A percentile compares a stretch with the other conserved stretches of the same genome.
phyloP scores from a whole-genome alignment of 2,113 vertebrate genomes.

The Melospiza melodia region DNA sequence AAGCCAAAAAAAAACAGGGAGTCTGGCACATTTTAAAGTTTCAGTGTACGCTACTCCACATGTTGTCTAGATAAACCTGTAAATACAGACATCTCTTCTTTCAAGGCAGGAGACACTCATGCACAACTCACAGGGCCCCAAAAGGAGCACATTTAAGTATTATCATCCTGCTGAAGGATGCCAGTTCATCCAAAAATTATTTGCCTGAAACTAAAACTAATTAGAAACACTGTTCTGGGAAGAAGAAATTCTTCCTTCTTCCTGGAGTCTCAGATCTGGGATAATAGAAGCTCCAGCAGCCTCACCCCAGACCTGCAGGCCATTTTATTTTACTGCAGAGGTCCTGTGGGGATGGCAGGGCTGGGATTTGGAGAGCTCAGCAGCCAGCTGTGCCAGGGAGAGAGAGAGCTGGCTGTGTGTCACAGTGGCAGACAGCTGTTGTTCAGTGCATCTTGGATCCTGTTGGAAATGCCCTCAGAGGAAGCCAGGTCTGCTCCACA shows the following conservation, averaged over 20 bases:
- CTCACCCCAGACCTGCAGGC: conserved; percentile 9
- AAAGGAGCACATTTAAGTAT: not conserved
- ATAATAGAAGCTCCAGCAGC: not conserved
- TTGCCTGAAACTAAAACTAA: conserved; percentile 27
- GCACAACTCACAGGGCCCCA: accelerated
- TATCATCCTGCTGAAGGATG: not conserved
- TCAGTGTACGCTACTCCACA: not conserved
- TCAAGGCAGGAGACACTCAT: not conserved
- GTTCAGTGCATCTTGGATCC: not conserved
- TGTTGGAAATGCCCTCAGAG: not conserved
- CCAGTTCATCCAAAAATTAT: not conserved
- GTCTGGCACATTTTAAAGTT: not conserved
- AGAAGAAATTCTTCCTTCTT: conserved; percentile 28
- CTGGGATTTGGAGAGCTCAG: not conserved
- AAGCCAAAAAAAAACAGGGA: not conserved
- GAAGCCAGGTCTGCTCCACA: not conserved
- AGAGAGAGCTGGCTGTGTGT: not conserved
- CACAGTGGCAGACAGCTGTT: not conserved
- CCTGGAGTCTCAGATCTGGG: conserved; percentile 1
- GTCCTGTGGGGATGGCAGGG: not conserved
- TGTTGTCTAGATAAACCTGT: not conserved
- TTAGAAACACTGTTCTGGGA: conserved; percentile 1
- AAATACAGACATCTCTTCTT: not conserved
- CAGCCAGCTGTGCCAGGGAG: not conserved
- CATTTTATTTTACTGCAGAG: not conserved